Conservation (phyloP, 2,113 vertebrate species). For the Ciconia stormi region DNA sequence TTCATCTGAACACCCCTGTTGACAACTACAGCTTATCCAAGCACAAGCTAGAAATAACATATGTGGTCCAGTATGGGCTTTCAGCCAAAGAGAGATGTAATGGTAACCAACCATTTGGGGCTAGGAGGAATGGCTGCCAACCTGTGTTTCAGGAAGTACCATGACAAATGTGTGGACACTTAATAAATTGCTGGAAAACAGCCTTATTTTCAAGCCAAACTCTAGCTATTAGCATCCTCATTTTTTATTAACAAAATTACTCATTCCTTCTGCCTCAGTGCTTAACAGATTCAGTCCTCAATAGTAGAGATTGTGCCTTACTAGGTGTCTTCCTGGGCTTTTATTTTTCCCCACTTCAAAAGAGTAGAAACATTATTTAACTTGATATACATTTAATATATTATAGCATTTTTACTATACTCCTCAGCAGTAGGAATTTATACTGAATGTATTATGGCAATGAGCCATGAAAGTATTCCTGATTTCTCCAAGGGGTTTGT, state of each 20-base stretch:
- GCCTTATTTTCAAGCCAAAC: background rate
- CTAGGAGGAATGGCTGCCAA: background rate
- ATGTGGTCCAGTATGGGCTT: background rate
- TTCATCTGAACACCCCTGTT: background rate
- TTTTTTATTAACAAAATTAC: slow-evolving; percentile 7
- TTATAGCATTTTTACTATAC: background rate
- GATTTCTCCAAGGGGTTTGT: slow-evolving; percentile 1
- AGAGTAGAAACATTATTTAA: slow-evolving; percentile 14
- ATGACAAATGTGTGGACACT: background rate
- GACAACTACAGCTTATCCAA: background rate
- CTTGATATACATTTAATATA: slow-evolving; percentile 12
- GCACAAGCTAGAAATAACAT: background rate
- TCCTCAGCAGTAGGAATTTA: slow-evolving; percentile 15
- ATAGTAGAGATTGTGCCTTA: background rate
- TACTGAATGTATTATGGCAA: background rate
- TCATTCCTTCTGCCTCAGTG: background rate
- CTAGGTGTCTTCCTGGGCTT: background rate
- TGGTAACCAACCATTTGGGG: background rate
- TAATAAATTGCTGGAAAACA: background rate
- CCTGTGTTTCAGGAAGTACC: background rate
- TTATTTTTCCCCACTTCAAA: background rate
- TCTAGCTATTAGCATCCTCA: background rate
- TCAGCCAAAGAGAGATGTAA: background rate
- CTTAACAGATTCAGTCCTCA: background rate
- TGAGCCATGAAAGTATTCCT: background rate